Conservation (phyloP, 1,140 invertebrate genomes). For the Heliconius himera region DNA sequence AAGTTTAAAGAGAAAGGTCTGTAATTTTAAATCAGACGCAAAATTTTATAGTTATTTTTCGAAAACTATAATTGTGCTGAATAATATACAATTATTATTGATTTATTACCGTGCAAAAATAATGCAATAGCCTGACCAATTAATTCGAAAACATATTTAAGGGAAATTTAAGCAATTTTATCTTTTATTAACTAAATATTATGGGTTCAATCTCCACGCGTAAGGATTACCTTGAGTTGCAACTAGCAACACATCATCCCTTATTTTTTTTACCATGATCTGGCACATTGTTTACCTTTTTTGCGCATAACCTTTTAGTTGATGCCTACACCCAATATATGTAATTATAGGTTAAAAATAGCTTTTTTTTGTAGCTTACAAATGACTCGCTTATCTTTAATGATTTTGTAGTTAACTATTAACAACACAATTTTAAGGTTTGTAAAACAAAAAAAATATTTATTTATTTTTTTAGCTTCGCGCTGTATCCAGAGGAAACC, state of each 20-base stretch:
- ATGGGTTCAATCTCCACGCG: not conserved
- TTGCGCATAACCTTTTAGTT: constrained; percentile 42
- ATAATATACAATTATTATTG: constrained; percentile 23
- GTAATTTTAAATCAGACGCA: not conserved
- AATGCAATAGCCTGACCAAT: constrained; percentile 2
- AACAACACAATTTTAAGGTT: not conserved
- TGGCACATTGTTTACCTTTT: constrained; percentile 48
- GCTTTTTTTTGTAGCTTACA: constrained; percentile 36
- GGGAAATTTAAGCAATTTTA: not conserved
- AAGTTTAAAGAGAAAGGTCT: not conserved
- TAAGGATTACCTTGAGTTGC: not conserved
- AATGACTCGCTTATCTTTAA: constrained; percentile 41
- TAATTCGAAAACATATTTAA: not conserved
- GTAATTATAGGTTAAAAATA: constrained; percentile 59
- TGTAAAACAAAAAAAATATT: not conserved
- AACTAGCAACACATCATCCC: constrained; percentile 13
- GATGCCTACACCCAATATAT: constrained; percentile 54
- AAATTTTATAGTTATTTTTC: not conserved
- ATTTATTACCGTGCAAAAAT: constrained; percentile 27
- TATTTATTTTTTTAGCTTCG: too few species aligned
- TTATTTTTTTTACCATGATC: constrained; percentile 49
- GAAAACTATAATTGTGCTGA: not conserved
- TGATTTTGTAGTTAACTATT: not conserved
- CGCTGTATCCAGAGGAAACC: too few species aligned
- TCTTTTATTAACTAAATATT: not conserved